Evolutionary conservation across 2,888 invertebrate species (phyloP), one percentile per base, ranked within the genome.

Genomic region (Carabus problematicus): DNA sequence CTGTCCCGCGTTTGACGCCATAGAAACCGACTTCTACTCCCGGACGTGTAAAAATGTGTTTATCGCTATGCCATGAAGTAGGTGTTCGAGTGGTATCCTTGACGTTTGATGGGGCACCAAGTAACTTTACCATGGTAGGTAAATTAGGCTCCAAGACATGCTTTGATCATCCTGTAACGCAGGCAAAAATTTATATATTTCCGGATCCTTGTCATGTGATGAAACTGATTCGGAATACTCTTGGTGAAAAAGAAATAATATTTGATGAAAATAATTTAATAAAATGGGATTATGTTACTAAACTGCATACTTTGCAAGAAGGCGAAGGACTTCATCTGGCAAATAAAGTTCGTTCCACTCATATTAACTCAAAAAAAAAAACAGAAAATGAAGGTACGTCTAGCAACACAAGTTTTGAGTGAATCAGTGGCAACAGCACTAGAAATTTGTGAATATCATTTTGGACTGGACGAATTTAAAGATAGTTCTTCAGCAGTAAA

Each of bases 151-250:
- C n/a, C n/a, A 61, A 43, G 43, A n/a, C 47, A 42, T 61, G 8
- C 8, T 61, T 61, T 45, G 39, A 8, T 11, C 18, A 18, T 61
- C 61, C 61, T 19, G 47, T 19, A 43, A 45, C 52, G n/a, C 18
- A 54, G 1, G 12, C 56, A 14, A 71, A 58, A 54, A 52, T 71
- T 7, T 61, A 66, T 61, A 56, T 71, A 39, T 72, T 72, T 61
- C 60, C 12, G 49, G 72, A 72, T 62, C 60, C 73, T 8, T 72
- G 75, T 61, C 75, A 77, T 54, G 76, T 75, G 75, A 8, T 75
- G 0, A 77, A 77, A 70, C 54, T 77, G 12, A 63, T 77, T 12
- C 70, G 75, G 12, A 77, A 76, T 66, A 70, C 72, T 12, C 67
- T 76, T 16, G n/a, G n/a, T n/a, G 75, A 75, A 29, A 29, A 29